Evolutionary conservation across 2,888 invertebrate species (phyloP).

Genomic region (Drosophila nr. perissopoda): DNA sequence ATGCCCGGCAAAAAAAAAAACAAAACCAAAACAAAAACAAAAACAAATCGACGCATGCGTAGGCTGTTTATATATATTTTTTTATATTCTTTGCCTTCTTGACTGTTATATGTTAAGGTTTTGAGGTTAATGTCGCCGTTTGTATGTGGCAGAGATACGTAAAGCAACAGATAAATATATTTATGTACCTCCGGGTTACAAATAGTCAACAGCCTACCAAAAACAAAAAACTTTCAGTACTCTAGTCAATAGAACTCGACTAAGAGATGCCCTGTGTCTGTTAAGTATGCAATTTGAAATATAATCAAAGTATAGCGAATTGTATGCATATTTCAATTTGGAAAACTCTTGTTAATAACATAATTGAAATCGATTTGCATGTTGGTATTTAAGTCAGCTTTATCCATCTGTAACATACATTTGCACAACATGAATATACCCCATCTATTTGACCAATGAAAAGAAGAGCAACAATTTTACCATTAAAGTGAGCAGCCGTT

Average conservation of each 20-base stretch:
- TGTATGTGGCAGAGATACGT: conserved; percentile 59
- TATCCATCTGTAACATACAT: not conserved
- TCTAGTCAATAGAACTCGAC: conserved; percentile 9
- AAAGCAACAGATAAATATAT: conserved; percentile 28
- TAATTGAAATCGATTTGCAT: not conserved
- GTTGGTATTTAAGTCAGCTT: not conserved
- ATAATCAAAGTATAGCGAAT: not conserved
- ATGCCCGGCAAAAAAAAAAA: conserved; percentile 17
- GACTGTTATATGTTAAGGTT: conserved; percentile 60
- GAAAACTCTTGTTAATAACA: not conserved
- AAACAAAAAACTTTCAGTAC: not conserved
- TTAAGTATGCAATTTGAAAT: not conserved
- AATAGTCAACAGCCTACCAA: conserved; percentile 46
- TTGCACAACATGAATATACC: not conserved
- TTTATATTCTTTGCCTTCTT: conserved; percentile 25
- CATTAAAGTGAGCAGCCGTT: conserved; percentile 52
- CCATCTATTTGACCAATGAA: not conserved
- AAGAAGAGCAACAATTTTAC: conserved; percentile 3
- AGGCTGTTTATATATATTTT: conserved; percentile 40
- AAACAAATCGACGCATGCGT: conserved; percentile 62
- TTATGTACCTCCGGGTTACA: conserved; percentile 53
- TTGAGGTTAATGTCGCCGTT: conserved; percentile 75
- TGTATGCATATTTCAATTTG: not conserved
- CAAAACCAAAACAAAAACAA: conserved; percentile 30
- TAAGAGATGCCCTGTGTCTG: not conserved